A percentile compares a stretch with the other conserved stretches of the same genome.
These are phyloP conservation scores for Blastobasis adustella DNA, from an alignment of 2,888 invertebrate genomes.

Conservation along the genomic window DNA sequence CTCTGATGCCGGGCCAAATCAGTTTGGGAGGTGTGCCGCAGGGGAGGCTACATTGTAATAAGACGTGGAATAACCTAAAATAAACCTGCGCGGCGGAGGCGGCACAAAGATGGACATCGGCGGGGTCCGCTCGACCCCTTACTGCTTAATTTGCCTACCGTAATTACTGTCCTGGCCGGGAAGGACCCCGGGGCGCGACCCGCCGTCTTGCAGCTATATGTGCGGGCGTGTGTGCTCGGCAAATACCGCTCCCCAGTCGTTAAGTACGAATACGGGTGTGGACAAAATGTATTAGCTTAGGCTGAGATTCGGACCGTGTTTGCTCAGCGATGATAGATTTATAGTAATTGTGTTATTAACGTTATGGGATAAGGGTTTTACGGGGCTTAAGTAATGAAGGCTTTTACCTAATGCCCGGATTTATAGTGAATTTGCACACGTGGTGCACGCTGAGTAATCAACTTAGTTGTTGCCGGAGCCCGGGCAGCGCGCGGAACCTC, in stretches of 20 bases:
- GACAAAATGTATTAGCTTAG: constrained; percentile 75
- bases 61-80: constrained; percentile 72
- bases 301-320: constrained; percentile 73
- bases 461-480: constrained; percentile 25
- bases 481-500: no score
- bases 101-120: constrained; percentile 66
- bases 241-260: constrained; percentile 71
- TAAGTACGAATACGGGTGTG: constrained; percentile 74
- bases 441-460: constrained; percentile 46
- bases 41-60: constrained; percentile 74
- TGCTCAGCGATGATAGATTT: constrained; percentile 73
- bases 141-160: constrained; percentile 77
- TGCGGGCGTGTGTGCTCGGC: constrained; percentile 71
- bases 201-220: constrained; percentile 71
- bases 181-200: constrained; percentile 63
- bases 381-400: constrained; percentile 73
- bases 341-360: constrained; percentile 76
- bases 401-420: constrained; percentile 67
- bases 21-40: constrained; percentile 70
- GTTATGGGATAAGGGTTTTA: constrained; percentile 75
- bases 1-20: constrained; percentile 71
- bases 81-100: constrained; percentile 51
- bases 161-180: constrained; percentile 75
- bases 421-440: constrained; percentile 66
- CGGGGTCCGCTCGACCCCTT: constrained; percentile 54